Base-by-base conservation (phyloP, 53 echinoderm and acorn worm species). In the Mesocentrotus franciscanus region DNA sequence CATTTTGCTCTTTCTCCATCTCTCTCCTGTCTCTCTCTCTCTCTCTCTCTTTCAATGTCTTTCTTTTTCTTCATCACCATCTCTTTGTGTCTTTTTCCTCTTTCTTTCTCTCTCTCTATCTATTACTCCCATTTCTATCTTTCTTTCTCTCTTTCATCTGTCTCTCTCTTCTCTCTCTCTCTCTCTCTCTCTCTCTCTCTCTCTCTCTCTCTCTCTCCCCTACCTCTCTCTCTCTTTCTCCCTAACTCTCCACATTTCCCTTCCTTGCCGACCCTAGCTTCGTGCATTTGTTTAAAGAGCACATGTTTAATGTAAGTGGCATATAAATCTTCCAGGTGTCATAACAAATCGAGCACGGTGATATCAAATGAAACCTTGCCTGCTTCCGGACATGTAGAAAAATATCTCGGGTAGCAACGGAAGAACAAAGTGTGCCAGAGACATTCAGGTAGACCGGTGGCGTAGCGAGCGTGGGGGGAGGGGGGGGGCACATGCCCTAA, bases 321-420 rank as follows among this genome's bases (percentile, higher is more conserved):
- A 87, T 29, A 87, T 58, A 87, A 87, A 87, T 87, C 87, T 57
- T 58, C n/a, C n/a, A 57, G 87, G 87, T 87, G 87, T 87, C 87
- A 87, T 57, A 87, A 87, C 87, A 87, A 87, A 58, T 87, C 5
- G n/a, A 58, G 58, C 57, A 87, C 87, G 87, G 59, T 22, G 84
- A 49, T 87, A 57, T 58, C 87, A 87, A 87, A 87, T 58, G 87
- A 58, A 87, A 87, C 87, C 56, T 24, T 87, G 56, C 87, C 58
- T 12, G 27, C 58, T 58, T 87, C 87, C 58, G 87, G 87, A 56
- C 26, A 87, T 56, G 87, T 58, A 57, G 58, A 15, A 4, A 85
- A 85, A 85, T 55, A 22, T 9, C 85, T 7, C 22, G 55, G 85
- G 56, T 56, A 55, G 1, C 58, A 29, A n/a, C 87, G 87, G 87